phyloP scores from a whole-genome alignment of 1,140 invertebrate genomes.

The Cepaea nemoralis region DNA sequence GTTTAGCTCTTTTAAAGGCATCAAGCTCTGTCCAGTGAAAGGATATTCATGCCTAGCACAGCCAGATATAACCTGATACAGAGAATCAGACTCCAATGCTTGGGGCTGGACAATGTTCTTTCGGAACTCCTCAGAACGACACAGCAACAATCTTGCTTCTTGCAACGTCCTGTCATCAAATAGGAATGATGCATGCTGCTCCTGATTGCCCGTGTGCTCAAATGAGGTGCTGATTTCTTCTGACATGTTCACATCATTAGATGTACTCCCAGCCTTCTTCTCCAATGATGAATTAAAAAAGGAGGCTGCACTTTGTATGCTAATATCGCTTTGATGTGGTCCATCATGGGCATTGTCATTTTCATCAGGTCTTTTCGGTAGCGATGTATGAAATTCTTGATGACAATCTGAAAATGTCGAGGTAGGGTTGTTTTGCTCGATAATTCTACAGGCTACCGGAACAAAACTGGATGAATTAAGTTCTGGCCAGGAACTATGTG shows the following conservation, averaged over 20 bases:
- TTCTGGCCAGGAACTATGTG: background rate
- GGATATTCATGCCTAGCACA: constrained; percentile 4
- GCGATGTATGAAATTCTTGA: background rate
- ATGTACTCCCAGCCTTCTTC: background rate
- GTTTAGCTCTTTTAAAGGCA: background rate
- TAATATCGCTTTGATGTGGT: background rate
- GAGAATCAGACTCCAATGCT: background rate
- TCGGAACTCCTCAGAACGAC: constrained; percentile 19
- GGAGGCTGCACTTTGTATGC: constrained; percentile 8
- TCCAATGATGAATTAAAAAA: constrained; percentile 5
- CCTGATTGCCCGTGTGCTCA: background rate
- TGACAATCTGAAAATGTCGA: background rate
- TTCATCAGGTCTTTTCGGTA: background rate
- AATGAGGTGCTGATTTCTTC: background rate
- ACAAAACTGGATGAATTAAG: background rate
- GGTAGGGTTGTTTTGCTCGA: background rate
- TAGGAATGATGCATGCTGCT: background rate
- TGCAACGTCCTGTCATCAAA: constrained; percentile 11
- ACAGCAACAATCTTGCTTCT: constrained; percentile 18
- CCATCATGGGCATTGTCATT: background rate
- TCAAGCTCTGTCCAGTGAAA: background rate
- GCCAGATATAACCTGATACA: background rate
- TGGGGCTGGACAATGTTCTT: background rate
- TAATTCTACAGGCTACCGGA: background rate
- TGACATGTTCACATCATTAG: background rate